Evolutionary conservation across 2,797 vertebrate species (phyloP), one percentile per base, ranked within the genome.

Genomic region (Phataginus tricuspis): DNA sequence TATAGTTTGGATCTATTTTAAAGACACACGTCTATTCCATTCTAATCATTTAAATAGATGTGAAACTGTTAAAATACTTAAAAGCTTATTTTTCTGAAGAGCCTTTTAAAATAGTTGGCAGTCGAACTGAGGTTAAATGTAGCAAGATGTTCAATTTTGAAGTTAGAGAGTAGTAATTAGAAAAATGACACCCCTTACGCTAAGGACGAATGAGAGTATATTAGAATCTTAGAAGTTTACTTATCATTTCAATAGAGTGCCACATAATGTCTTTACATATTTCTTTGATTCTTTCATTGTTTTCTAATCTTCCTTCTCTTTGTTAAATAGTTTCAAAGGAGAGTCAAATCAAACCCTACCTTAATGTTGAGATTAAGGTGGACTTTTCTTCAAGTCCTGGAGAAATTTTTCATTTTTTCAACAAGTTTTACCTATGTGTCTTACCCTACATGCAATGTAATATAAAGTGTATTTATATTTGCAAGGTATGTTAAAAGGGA

Each of bases 11-110:
- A 71, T 91, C 69, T 95, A 45, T 89, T 95, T 95, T 86, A 95
- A 86, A 86, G 74, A 63, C 55, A 80, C 12, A 0, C 83, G 66
- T 45, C 31, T 96, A 39, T 55, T 83, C 31, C 8, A 63, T 27
- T 34, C 5, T 13, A 86, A 66, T 88, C 77, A 72, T 84, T 94
- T 79, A 90, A 91, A 64, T 78, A 71, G 42, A 77, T 57, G 12
- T 31, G 18, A 87, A 96, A 90, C 74, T 89, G 45, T 85, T 90
- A 91, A 93, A 86, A 86, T 93, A 95, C 64, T 94, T 82, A 31
- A 93, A 96, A 80, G 57, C 25, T 92, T 84, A 45, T 84, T 91
- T 95, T 97, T 95, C 89, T 87, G 21, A 90, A 78, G 51, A 96
- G 61, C 18, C 29, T 92, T 71, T 93, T 68, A 84, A 96, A 95